These are phyloP conservation scores for Indicator indicator DNA, from an alignment of 2,113 vertebrate genomes.

Conservation along the genomic window DNA sequence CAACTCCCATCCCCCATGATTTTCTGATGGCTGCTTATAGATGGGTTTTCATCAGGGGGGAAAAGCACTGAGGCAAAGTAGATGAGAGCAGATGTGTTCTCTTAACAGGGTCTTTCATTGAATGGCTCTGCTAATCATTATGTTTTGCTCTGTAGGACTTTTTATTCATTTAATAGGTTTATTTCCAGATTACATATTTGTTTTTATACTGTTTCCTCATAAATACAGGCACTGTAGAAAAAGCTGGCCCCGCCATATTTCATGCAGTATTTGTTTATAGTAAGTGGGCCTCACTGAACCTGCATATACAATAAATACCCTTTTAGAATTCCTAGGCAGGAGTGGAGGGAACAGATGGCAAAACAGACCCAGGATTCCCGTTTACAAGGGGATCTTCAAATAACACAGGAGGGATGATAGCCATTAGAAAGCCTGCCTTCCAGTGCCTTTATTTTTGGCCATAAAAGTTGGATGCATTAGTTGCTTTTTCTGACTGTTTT, in stretches of 20 bases:
- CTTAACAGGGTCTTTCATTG: slow-evolving; percentile 57
- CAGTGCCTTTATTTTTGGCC: slow-evolving; percentile 55
- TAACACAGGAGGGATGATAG: slow-evolving; percentile 62
- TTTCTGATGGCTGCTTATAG: slow-evolving; percentile 49
- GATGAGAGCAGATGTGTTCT: slow-evolving; percentile 54
- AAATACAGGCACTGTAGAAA: slow-evolving; percentile 64
- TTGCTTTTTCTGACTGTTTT: slow-evolving; percentile 28
- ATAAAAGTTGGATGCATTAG: slow-evolving; percentile 39
- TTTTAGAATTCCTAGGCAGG: slow-evolving; percentile 64
- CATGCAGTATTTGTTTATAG: slow-evolving; percentile 63
- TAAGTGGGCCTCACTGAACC: slow-evolving; percentile 60
- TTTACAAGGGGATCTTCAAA: slow-evolving; percentile 71
- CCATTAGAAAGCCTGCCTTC: slow-evolving; percentile 58
- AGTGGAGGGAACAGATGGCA: slow-evolving; percentile 67
- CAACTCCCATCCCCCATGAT: background rate
- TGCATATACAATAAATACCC: slow-evolving; percentile 66
- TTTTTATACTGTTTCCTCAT: slow-evolving; percentile 61
- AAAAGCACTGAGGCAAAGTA: slow-evolving; percentile 31
- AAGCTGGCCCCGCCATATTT: slow-evolving; percentile 58
- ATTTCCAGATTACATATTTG: slow-evolving; percentile 58
- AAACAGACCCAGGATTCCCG: slow-evolving; percentile 64
- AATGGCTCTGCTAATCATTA: slow-evolving; percentile 59
- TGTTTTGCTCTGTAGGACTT: slow-evolving; percentile 64
- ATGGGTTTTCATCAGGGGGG: slow-evolving; percentile 58
- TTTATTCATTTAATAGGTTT: slow-evolving; percentile 66